Evolutionary conservation across 2,888 invertebrate genomes (phyloP), one percentile per base, ranked within the genome.

Genomic region (Drosophila seclusa): DNA sequence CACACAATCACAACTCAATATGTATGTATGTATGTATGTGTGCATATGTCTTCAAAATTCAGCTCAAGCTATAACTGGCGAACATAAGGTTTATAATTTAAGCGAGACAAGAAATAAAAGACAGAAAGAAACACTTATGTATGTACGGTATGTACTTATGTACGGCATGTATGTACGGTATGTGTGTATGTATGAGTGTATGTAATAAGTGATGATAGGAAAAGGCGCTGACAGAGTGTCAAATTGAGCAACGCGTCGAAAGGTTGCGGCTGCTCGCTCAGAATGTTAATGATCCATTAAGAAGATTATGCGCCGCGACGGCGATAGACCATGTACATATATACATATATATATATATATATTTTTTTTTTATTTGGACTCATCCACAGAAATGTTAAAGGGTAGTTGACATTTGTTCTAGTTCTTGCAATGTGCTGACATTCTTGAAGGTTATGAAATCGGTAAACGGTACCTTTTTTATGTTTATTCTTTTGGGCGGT

Each of bases 251-350:
- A 83, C 59, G 77, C 70, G 74, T 66, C 61, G 80, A 78, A 78
- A 78, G 78, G 72, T 80, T 61, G 54, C 73, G 52, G 60, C 72
- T 76, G 62, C 74, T 74, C 81, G 71, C 74, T 52, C 73, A 76
- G 87, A 89, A 80, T 83, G 84, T 80, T 87, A 90, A 90, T 89
- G 88, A 88, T 90, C 83, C 89, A 90, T 88, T 88, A 83, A 89
- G 78, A 66, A 87, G 88, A 88, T 88, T 87, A 88, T 83, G 79
- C 77, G 87, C 76, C 75, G 66, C 80, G 66, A 34, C 72, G 70
- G 68, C 68, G 42, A 60, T 64, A 70, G 57, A 40, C 68, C 60
- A 50, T 68, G 64, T 63, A 45, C 13, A 7, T 45, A 21, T 2
- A 34, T 34, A 10, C 2, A 2, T 2, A 10, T 5, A 34, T 13